These are phyloP conservation scores for Drosophila pruinosa DNA, from an alignment of 1,140 invertebrate genomes.

Conservation along the genomic window DNA sequence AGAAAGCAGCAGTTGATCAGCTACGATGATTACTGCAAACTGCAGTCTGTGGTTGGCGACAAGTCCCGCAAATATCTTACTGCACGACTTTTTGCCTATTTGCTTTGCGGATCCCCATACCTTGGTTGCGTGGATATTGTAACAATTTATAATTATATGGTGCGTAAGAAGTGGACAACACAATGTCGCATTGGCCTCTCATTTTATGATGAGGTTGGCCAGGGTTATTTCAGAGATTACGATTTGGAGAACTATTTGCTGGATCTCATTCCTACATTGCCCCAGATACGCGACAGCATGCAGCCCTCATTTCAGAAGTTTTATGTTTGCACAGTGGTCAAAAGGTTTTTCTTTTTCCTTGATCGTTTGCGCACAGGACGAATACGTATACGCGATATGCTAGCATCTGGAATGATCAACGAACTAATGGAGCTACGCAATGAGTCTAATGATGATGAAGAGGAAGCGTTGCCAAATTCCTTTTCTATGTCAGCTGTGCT, in stretches of 20 bases:
- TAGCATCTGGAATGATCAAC: constrained; percentile 95
- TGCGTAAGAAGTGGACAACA: constrained; percentile 96
- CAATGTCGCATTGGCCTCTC: constrained; percentile 96
- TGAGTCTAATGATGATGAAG: constrained; percentile 83
- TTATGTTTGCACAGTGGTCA: constrained; percentile 97
- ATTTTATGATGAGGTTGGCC: constrained; percentile 95
- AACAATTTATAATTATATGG: constrained; percentile 96
- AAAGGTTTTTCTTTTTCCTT: constrained; percentile 98
- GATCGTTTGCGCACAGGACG: constrained; percentile 94
- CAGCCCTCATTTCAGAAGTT: constrained; percentile 97
- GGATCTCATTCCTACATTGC: constrained; percentile 95
- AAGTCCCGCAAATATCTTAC: constrained; percentile 92
- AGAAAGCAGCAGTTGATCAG: constrained; percentile 93
- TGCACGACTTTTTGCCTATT: constrained; percentile 92
- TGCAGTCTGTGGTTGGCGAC: constrained; percentile 87
- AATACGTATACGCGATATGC: constrained; percentile 95
- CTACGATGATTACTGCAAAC: constrained; percentile 92
- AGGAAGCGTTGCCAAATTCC: constrained; percentile 91
- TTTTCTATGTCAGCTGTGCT: constrained; percentile 96
- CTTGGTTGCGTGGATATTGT: constrained; percentile 89
- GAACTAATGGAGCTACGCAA: constrained; percentile 95
- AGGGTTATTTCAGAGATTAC: constrained; percentile 94
- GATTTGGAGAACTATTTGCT: constrained; percentile 97
- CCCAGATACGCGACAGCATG: constrained; percentile 91
- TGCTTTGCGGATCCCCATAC: constrained; percentile 92